These are phyloP conservation scores for Platichthys flesus DNA, from an alignment of 2,113 vertebrate species.

Conservation along the genomic window DNA sequence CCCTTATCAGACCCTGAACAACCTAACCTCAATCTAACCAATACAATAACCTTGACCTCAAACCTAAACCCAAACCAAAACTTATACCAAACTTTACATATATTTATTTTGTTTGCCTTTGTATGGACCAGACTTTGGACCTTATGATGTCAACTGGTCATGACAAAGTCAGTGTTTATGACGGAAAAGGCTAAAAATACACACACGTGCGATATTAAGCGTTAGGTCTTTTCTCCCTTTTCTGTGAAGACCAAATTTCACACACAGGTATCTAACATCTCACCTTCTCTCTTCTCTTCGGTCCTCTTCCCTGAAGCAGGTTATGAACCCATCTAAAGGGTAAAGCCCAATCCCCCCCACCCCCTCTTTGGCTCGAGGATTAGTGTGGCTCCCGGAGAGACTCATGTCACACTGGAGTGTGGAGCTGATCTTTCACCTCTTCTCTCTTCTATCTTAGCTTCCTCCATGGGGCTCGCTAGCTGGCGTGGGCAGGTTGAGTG, in stretches of 20 bases:
- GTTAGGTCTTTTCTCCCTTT: constrained; percentile 29
- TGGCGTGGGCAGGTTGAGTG: constrained; percentile 50
- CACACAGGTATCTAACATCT: constrained; percentile 59
- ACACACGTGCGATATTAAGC: constrained; percentile 12
- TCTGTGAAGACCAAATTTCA: constrained; percentile 47
- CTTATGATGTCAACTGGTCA: too few species aligned
- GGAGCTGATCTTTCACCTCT: constrained; percentile 69
- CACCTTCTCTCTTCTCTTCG: constrained; percentile 49
- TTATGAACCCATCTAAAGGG: constrained; percentile 16
- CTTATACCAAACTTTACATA: too few species aligned
- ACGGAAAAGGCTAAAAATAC: neutral
- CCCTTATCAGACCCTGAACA: too few species aligned
- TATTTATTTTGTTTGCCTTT: too few species aligned
- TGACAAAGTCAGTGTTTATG: too few species aligned
- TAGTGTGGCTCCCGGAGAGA: constrained; percentile 28
- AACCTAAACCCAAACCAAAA: too few species aligned
- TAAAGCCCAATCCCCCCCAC: constrained; percentile 44
- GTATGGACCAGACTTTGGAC: too few species aligned
- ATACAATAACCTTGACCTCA: too few species aligned
- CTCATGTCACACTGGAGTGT: constrained; percentile 67
- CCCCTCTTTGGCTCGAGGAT: constrained; percentile 16
- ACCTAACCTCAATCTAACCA: neutral
- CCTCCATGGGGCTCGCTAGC: constrained; percentile 15
- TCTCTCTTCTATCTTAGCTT: constrained; percentile 55
- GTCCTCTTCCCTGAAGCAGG: constrained; percentile 54